Evolutionary conservation across 2,888 invertebrate genomes (phyloP).

Genomic region (Anticlea derivata): DNA sequence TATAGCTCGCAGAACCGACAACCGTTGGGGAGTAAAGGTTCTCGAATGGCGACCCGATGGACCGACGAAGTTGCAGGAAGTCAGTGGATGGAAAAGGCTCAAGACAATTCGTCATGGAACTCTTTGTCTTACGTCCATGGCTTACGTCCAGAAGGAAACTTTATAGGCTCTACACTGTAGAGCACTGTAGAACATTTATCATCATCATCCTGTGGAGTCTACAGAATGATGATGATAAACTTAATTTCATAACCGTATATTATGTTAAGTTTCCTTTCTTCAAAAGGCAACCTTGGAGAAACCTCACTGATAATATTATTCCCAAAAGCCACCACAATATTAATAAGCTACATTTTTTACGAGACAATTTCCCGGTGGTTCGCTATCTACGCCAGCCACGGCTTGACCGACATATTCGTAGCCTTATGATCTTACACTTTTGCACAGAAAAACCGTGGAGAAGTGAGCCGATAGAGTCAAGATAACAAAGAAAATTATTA

Average conservation of each 20-base stretch:
- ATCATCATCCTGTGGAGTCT: too few relatives aligned
- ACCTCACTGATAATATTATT: constrained; percentile 13
- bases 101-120: too few relatives aligned
- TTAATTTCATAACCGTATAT: background rate
- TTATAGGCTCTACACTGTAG: too few relatives aligned
- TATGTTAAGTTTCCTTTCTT: background rate
- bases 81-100: too few relatives aligned
- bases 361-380: constrained; percentile 60
- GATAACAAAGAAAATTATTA: background rate
- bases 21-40: too few relatives aligned
- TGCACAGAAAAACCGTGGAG: constrained; percentile 49
- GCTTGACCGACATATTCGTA: constrained; percentile 81
- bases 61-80: too few relatives aligned
- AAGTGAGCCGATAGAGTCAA: background rate
- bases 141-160: too few relatives aligned
- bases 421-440: constrained; percentile 58
- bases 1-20: too few relatives aligned
- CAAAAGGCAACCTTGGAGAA: constrained; percentile 7
- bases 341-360: constrained; percentile 58
- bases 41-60: too few relatives aligned
- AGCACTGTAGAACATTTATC: too few relatives aligned
- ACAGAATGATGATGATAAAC: too few relatives aligned
- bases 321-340: constrained; percentile 32
- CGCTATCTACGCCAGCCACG: constrained; percentile 71
- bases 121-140: too few relatives aligned